Evolutionary conservation across 2,797 vertebrate species (phyloP), one percentile per base, ranked within the genome.

Genomic region (Crocodylus rhombifer): DNA sequence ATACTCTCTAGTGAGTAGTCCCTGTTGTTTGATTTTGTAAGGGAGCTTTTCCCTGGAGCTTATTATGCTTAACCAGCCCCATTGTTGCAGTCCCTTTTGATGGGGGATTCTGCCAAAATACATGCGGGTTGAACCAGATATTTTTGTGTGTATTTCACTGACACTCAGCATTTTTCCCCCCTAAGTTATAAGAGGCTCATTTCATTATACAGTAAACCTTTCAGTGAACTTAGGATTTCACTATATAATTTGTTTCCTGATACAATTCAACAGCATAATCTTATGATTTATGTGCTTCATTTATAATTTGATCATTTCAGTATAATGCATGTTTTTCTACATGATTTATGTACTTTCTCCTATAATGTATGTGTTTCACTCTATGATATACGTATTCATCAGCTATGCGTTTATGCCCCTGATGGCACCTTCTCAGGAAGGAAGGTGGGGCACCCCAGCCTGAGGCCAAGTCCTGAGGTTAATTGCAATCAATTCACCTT

Each of bases 401-500:
- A 97, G 96, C 90, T 1, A 3, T 14, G 4, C n/a, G 64, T 87
- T 51, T 92, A 69, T 69, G 95, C 93, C 94, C 94, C 88, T 33
- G 84, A 88, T 96, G 95, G 95, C 96, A 95, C 95, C 95, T 97
- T 97, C 86, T 95, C 94, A 90, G 95, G 90, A 95, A 96, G 93
- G 88, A 95, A 97, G 92, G 96, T 96, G 97, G 97, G 97, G 96
- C 94, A 96, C 95, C 97, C 95, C 94, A 97, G 97, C 97, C 97
- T 15, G 91, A 97, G 98, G 98, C 96, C 96, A 96, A 97, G 97
- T 97, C 96, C 94, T 2, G 85, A 95, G 98, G 98, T 98, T 98
- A 98, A 98, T 98, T 98, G 98, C 97, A 98, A 98, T 98, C 98
- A 98, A 97, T 98, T 98, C 97, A 98, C 98, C 98, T 98, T 98